These are phyloP conservation scores for Drosophila melanosoma DNA, from an alignment of 2,888 invertebrate species.

Conservation along the genomic window DNA sequence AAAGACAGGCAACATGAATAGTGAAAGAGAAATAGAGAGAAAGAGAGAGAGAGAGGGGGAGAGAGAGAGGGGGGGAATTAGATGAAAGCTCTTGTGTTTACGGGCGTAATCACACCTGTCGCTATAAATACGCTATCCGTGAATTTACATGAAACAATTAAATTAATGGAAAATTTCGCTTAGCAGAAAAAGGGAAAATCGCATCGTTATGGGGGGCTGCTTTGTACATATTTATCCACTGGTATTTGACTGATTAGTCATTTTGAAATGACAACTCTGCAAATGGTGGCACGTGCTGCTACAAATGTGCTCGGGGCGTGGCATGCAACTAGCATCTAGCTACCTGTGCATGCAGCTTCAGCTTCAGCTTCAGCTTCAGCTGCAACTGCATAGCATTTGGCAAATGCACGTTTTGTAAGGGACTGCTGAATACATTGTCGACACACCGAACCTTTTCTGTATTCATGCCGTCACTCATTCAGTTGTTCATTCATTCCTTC, in stretches of 20 bases:
- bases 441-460: conserved; percentile 59
- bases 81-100: conserved; percentile 35
- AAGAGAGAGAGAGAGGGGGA: background rate
- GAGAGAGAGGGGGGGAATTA: background rate
- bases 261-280: conserved; percentile 64
- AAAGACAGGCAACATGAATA: background rate
- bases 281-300: conserved; percentile 73
- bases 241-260: conserved; percentile 77
- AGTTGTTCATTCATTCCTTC: conserved; percentile 54
- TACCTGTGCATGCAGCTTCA: conserved; percentile 8
- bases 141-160: conserved; percentile 72
- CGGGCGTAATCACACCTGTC: conserved; percentile 73
- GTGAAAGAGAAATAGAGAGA: background rate
- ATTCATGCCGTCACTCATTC: conserved; percentile 58
- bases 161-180: conserved; percentile 65
- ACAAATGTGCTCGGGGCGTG: conserved; percentile 21
- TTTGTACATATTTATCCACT: conserved; percentile 2
- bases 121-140: conserved; percentile 58
- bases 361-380: no score
- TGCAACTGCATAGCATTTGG: conserved; percentile 36
- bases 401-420: conserved; percentile 69
- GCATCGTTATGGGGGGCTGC: background rate
- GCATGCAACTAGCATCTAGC: conserved; percentile 14
- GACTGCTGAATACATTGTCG: conserved; percentile 75
- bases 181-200: conserved; percentile 7